These are phyloP conservation scores for Amphilophus citrinellus DNA, from an alignment of 2,113 vertebrate genomes.

Conservation along the genomic window DNA sequence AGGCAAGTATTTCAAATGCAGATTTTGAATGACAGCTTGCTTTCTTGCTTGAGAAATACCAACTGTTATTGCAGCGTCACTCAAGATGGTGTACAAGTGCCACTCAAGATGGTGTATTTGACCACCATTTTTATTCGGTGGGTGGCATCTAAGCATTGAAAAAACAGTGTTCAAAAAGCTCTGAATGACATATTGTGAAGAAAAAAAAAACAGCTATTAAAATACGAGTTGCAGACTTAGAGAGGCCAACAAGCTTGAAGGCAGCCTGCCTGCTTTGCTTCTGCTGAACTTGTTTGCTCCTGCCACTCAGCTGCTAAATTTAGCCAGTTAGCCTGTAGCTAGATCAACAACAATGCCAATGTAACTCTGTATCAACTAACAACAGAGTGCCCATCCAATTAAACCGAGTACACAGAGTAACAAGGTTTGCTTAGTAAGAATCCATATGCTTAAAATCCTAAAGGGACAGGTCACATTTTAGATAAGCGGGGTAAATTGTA, in stretches of 20 bases:
- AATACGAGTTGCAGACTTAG: neutral
- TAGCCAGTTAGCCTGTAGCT: neutral
- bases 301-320: slow-evolving; percentile 5
- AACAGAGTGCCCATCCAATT: neutral
- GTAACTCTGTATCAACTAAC: neutral
- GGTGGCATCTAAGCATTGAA: neutral
- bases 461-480: neutral
- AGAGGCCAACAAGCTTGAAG: slow-evolving; percentile 2
- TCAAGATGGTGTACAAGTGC: neutral
- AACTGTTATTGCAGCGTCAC: neutral
- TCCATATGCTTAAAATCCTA: neutral
- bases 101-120: neutral
- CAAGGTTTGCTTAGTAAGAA: neutral
- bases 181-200: neutral
- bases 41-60: neutral
- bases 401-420: neutral
- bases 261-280: neutral
- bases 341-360: neutral
- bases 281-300: slow-evolving; percentile 26
- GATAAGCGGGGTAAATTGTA: neutral
- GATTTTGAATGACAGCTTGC: slow-evolving; percentile 8
- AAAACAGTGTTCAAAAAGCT: neutral
- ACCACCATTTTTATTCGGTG: neutral
- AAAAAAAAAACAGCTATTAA: rapidly evolving
- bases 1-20: neutral